Evolutionary conservation across 2,888 invertebrate genomes (phyloP).

Genomic region (Lepidocyrtoides sp.): DNA sequence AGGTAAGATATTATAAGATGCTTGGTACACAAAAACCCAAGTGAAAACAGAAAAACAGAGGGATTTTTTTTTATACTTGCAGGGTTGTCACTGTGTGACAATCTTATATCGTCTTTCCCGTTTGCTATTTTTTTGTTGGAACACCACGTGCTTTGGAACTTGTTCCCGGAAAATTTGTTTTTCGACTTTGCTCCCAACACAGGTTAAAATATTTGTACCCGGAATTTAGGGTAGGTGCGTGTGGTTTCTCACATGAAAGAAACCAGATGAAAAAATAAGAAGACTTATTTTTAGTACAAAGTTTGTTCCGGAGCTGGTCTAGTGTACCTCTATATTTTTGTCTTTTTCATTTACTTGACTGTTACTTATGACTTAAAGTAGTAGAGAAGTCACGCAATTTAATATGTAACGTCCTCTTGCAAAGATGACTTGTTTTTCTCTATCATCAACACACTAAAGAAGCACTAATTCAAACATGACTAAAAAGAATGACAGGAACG

Average conservation of each 20-base stretch:
- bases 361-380: not conserved
- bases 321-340: not conserved
- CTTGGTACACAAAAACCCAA: not conserved
- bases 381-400: not conserved
- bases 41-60: not conserved
- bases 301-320: not conserved
- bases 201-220: constrained; percentile 13
- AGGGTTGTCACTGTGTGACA: constrained; percentile 49
- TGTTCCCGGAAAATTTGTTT: constrained; percentile 20
- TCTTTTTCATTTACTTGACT: not conserved
- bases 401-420: not conserved
- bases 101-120: constrained; percentile 12
- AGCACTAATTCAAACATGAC: constrained; percentile 34
- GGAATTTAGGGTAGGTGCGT: not conserved
- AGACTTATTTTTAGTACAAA: not conserved
- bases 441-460: not conserved
- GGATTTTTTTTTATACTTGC: constrained; percentile 15
- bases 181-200: no score
- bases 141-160: constrained; percentile 16
- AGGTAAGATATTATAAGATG: no score
- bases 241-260: no score
- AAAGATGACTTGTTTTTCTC: not conserved
- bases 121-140: not conserved
- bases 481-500: constrained; percentile 26
- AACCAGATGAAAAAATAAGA: not conserved